These are phyloP conservation scores for Osmoderma eremita DNA, from an alignment of 2,888 invertebrate genomes.

Conservation along the genomic window DNA sequence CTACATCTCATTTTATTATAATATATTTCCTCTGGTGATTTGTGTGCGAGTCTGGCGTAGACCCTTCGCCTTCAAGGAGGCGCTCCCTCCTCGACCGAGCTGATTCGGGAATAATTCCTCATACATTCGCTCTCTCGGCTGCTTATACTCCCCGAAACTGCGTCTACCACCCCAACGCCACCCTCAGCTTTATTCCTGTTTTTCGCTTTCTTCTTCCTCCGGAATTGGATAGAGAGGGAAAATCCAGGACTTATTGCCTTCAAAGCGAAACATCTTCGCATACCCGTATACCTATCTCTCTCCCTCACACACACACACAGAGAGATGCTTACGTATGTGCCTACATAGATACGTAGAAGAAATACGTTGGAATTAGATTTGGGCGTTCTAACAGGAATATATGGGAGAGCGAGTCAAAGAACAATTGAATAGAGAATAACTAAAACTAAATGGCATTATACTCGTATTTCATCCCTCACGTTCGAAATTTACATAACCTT, in stretches of 20 bases:
- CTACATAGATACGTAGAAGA: constrained; percentile 12
- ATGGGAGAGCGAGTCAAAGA: constrained; percentile 3
- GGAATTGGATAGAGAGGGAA: constrained; percentile 46
- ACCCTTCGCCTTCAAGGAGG: constrained; percentile 51
- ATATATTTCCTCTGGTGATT: constrained; percentile 63
- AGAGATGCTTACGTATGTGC: constrained; percentile 1
- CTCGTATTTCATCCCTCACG: background rate
- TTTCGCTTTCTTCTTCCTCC: constrained; percentile 55
- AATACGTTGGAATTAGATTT: constrained; percentile 16
- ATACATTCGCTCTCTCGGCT: constrained; percentile 53
- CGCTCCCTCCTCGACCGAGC: constrained; percentile 55
- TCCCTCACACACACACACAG: constrained; percentile 8
- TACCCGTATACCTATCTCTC: constrained; percentile 21
- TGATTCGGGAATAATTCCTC: constrained; percentile 62
- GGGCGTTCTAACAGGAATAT: constrained; percentile 15
- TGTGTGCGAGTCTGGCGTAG: constrained; percentile 57
- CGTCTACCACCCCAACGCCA: constrained; percentile 43
- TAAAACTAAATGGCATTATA: background rate
- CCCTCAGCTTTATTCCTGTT: constrained; percentile 55
- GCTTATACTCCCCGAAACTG: constrained; percentile 30
- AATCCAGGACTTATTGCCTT: constrained; percentile 58
- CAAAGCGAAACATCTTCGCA: constrained; percentile 57
- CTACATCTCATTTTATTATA: constrained; percentile 61
- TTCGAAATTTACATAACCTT: background rate
- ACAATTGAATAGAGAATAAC: constrained; percentile 2